Evolutionary conservation across 2,113 vertebrate genomes (phyloP).

Genomic region (Andinoacara biseriatus): DNA sequence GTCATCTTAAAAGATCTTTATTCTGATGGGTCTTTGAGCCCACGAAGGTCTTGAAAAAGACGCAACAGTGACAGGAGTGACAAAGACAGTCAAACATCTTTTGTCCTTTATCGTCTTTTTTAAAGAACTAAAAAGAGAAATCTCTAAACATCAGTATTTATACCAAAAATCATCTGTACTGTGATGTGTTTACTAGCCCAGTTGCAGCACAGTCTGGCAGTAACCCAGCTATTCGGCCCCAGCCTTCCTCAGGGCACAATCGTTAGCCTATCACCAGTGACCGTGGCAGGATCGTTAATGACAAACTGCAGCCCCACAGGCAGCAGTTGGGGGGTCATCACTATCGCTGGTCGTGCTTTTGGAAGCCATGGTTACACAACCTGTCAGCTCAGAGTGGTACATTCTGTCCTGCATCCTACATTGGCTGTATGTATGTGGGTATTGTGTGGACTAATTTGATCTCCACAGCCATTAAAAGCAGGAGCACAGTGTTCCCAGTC

Average conservation of each 20-base stretch:
- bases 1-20: background rate
- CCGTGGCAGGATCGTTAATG: constrained; percentile 65
- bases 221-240: constrained; percentile 18
- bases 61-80: background rate
- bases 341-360: constrained; percentile 17
- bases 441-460: constrained; percentile 43
- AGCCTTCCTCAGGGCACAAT: constrained; percentile 45
- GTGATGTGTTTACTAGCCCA: constrained; percentile 49
- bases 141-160: background rate
- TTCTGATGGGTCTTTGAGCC: background rate
- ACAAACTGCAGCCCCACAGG: constrained; percentile 46
- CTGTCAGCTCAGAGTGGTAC: constrained; percentile 23
- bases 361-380: constrained; percentile 56
- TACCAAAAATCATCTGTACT: background rate
- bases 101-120: background rate
- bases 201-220: constrained; percentile 42
- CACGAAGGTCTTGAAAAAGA: background rate
- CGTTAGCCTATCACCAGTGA: constrained; percentile 66
- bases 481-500: constrained; percentile 14
- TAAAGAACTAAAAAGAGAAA: background rate
- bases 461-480: constrained; percentile 7
- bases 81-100: background rate
- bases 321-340: constrained; percentile 17
- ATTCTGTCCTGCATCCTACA: constrained; percentile 40
- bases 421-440: background rate